Base-by-base conservation (phyloP, 2,113 vertebrate genomes). In the Nerophis ophidion region DNA sequence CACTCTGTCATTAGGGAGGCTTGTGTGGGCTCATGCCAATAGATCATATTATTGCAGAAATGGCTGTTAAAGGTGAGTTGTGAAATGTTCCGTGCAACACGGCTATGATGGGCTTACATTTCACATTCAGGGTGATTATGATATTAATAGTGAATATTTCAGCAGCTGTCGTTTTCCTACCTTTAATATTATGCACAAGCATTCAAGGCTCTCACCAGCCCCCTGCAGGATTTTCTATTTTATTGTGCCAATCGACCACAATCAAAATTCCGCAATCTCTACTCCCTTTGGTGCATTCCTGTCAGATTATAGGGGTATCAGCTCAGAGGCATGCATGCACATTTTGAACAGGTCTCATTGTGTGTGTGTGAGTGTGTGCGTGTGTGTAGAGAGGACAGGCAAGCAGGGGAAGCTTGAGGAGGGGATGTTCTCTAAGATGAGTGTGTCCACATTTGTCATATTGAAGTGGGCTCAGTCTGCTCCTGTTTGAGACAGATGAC, bases 401-500 rank as follows among this genome's bases (percentile, higher is more conserved):
- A 34, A 1, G 48, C 13, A 51, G 69, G 46, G 61, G 73, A 56
- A 66, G 66, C 68, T 72, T 63, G 15, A 15, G 59, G 71, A 75
- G 72, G 80, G 35, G n/a, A 66, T 74, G 68, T 62, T 71, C 72
- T 81, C 65, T 53, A 65, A 79, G 78, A 85, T 71, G 79, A 76
- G 74, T 83, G 79, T 68, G 75, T 78, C 84, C 83, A 62, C 84
- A 81, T 84, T 83, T 83, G 81, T 86, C 80, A 83, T 72, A 79
- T 80, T 58, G 74, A 67, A 82, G 84, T 57, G 76, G 36, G 79
- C 81, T 82, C 83, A 82, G 85, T 87, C 84, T 86, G 76, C 82
- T 84, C 68, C 4, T 67, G 81, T 85, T 86, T 89, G 83, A 87
- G 86, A 86, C 86, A 78, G 84, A 87, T 86, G 87, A 86, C 81